Percentiles rank a stretch among this genome's conserved stretches.
phyloP scores from a whole-genome alignment of 2,888 invertebrate species.

The Pantelozetes paolii region DNA sequence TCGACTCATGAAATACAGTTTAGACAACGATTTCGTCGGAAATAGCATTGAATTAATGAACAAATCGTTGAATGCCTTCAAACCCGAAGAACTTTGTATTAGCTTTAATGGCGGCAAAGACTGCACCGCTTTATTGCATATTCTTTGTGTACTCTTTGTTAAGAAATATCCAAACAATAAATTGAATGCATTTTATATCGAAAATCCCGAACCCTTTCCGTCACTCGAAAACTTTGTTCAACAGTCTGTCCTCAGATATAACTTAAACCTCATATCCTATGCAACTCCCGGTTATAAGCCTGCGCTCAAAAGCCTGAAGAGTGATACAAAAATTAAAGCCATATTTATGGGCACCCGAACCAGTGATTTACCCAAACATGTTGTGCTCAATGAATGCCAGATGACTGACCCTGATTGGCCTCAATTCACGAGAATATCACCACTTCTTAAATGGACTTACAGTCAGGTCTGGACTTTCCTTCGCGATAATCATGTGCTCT shows the following conservation, averaged over 20 bases:
- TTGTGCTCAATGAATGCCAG: conserved; percentile 55
- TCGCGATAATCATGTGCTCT: conserved; percentile 70
- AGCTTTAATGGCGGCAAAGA: conserved; percentile 99
- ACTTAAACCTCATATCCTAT: conserved; percentile 65
- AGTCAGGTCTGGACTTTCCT: conserved; percentile 87
- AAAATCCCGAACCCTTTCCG: conserved; percentile 71
- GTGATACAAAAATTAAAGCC: conserved; percentile 60
- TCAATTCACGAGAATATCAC: conserved; percentile 76
- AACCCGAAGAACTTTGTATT: conserved; percentile 68
- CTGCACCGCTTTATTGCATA: conserved; percentile 83
- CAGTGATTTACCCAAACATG: conserved; percentile 75
- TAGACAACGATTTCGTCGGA: background rate
- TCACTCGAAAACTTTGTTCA: conserved; percentile 78
- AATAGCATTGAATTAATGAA: background rate
- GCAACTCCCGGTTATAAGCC: conserved; percentile 65
- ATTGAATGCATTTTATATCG: conserved; percentile 72
- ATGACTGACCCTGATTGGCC: conserved; percentile 87
- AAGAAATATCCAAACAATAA: conserved; percentile 47
- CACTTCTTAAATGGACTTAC: conserved; percentile 87
- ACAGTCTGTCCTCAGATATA: conserved; percentile 65
- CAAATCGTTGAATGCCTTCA: background rate
- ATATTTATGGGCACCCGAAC: conserved; percentile 86
- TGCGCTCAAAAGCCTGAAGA: conserved; percentile 63
- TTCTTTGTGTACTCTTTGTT: conserved; percentile 59
- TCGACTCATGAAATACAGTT: background rate